Conservation (phyloP, 2,113 vertebrate species). For the Empidonax traillii region DNA sequence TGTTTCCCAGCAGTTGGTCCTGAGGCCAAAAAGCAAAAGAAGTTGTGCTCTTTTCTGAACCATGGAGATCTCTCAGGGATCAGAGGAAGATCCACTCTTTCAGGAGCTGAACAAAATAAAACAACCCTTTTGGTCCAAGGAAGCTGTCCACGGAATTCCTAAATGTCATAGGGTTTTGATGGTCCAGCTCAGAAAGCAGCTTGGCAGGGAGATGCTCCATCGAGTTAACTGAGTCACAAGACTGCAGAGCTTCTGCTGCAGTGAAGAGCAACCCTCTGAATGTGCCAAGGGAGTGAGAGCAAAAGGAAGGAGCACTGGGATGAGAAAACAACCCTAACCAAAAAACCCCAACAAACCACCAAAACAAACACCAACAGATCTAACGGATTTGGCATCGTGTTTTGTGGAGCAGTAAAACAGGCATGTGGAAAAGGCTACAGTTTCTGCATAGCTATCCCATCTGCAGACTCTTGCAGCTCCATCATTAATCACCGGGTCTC, state of each 20-base stretch:
- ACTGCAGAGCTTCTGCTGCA: neutral
- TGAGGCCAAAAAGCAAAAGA: neutral
- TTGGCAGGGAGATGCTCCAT: neutral
- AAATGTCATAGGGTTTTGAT: neutral
- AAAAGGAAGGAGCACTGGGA: neutral
- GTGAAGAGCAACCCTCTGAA: neutral
- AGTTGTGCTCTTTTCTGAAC: neutral
- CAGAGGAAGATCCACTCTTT: neutral
- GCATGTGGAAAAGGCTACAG: constrained; percentile 1
- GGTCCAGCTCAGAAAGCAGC: neutral
- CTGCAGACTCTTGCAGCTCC: neutral
- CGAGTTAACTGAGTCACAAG: neutral
- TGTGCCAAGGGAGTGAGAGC: neutral
- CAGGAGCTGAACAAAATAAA: constrained; percentile 11
- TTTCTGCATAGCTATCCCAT: constrained; percentile 2
- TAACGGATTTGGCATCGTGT: constrained; percentile 20
- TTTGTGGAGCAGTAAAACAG: constrained; percentile 7
- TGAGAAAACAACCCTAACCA: neutral
- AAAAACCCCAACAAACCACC: neutral
- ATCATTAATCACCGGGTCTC: constrained; percentile 37
- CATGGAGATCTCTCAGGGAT: neutral
- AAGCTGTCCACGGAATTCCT: neutral
- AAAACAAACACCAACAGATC: neutral
- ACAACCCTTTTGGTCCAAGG: neutral
- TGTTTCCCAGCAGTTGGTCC: neutral